phyloP scores from a whole-genome alignment of 2,797 vertebrate genomes.

The Fistularia commersonii region DNA sequence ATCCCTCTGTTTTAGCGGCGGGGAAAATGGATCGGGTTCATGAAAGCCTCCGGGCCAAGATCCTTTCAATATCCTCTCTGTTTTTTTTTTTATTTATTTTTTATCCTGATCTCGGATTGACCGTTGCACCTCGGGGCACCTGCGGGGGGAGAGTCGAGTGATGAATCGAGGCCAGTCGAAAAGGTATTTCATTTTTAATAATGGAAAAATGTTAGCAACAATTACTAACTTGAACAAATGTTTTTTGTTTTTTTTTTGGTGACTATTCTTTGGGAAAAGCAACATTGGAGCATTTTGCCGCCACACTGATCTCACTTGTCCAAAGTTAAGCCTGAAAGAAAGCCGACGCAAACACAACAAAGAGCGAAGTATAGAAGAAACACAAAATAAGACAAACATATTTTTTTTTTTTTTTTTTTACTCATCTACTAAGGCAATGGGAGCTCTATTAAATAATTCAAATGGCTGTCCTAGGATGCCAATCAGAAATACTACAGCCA shows the following conservation, averaged over 20 bases:
- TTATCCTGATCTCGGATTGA: constrained; percentile 41
- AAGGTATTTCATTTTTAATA: constrained; percentile 24
- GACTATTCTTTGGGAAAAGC: constrained; percentile 4
- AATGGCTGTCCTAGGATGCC: constrained; percentile 76
- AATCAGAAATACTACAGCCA: constrained; percentile 82
- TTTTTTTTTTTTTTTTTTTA: constrained; percentile 43
- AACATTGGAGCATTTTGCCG: constrained; percentile 29
- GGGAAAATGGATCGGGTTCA: constrained; percentile 49
- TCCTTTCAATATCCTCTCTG: constrained; percentile 38
- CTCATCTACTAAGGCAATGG: constrained; percentile 48
- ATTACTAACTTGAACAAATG: background rate
- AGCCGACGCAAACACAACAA: constrained; percentile 50
- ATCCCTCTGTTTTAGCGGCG: constrained; percentile 20
- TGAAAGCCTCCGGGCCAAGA: constrained; percentile 37
- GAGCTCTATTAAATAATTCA: constrained; percentile 81
- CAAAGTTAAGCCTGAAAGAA: constrained; percentile 42
- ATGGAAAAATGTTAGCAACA: background rate
- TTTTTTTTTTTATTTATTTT: constrained; percentile 9
- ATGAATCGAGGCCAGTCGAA: background rate
- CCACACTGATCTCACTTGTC: constrained; percentile 7
- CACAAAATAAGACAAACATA: constrained; percentile 46
- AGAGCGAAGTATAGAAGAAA: constrained; percentile 24
- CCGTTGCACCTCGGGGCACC: constrained; percentile 19
- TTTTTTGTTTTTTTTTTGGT: constrained; percentile 1
- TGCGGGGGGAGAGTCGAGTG: background rate